A percentile compares a stretch with the other conserved stretches of the same genome.
phyloP scores from a whole-genome alignment of 2,797 vertebrate genomes.

The Triplophysa yarkandensis region DNA sequence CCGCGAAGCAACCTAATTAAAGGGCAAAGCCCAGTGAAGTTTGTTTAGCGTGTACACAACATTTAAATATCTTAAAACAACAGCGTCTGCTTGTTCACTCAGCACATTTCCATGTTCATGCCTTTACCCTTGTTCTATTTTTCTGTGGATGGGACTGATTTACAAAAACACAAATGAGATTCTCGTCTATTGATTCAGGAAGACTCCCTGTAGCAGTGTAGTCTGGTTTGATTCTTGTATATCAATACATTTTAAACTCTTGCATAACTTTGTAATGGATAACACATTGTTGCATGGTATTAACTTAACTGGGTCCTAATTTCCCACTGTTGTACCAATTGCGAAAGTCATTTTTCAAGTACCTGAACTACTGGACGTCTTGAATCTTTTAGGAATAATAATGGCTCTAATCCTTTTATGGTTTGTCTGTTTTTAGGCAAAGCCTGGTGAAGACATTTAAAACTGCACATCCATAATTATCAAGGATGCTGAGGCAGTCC shows the following conservation, averaged over 20 bases:
- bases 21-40: slow-evolving; percentile 31
- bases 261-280: slow-evolving; percentile 45
- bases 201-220: slow-evolving; percentile 16
- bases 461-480: slow-evolving; percentile 73
- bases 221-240: slow-evolving; percentile 18
- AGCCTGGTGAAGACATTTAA: slow-evolving; percentile 73
- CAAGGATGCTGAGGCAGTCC: slow-evolving; percentile 66
- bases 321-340: slow-evolving; percentile 25
- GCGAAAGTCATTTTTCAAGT: slow-evolving; percentile 5
- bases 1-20: slow-evolving; percentile 27
- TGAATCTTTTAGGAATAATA: slow-evolving; percentile 43
- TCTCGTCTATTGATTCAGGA: slow-evolving; percentile 20
- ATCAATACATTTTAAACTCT: slow-evolving; percentile 28
- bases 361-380: slow-evolving; percentile 5
- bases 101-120: slow-evolving; percentile 70
- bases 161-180: slow-evolving; percentile 76
- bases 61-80: slow-evolving; percentile 64
- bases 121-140: slow-evolving; percentile 49
- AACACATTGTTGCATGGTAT: slow-evolving; percentile 37
- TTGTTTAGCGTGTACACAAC: slow-evolving; percentile 44
- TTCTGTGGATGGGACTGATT: slow-evolving; percentile 67
- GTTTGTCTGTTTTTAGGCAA: slow-evolving; percentile 57
- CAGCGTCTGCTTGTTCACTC: slow-evolving; percentile 64
- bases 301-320: slow-evolving; percentile 15
- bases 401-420: slow-evolving; percentile 64